Conservation (phyloP, 2,113 vertebrate genomes). For the Cyprinus carpio region DNA sequence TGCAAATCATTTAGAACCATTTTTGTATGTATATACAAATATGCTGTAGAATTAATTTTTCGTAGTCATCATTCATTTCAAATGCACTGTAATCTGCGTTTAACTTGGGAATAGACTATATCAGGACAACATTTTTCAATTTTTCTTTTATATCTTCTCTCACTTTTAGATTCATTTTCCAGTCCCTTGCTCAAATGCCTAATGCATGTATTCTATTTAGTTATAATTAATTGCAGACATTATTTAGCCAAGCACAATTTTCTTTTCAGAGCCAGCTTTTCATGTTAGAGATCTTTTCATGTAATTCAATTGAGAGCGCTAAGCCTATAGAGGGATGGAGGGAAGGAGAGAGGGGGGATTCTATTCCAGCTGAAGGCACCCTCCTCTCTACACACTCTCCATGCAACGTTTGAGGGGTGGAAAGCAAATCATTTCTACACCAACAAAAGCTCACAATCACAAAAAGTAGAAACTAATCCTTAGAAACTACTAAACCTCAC, state of each 20-base stretch:
- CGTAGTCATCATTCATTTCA: background rate
- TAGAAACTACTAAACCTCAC: constrained; percentile 23
- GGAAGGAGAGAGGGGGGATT: constrained; percentile 22
- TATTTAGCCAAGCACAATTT: constrained; percentile 52
- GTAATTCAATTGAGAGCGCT: constrained; percentile 58
- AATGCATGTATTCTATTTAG: constrained; percentile 53
- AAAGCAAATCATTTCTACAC: constrained; percentile 21
- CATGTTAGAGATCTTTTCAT: constrained; percentile 59
- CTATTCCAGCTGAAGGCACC: constrained; percentile 39
- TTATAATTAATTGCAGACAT: constrained; percentile 58
- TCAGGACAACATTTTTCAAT: background rate
- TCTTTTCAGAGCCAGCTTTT: constrained; percentile 52
- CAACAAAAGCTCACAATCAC: constrained; percentile 46
- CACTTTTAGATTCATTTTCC: constrained; percentile 24
- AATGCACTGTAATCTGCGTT: background rate
- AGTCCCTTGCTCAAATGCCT: constrained; percentile 43
- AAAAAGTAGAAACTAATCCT: constrained; percentile 42
- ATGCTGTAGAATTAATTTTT: background rate
- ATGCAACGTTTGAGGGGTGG: constrained; percentile 46
- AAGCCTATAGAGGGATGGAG: constrained; percentile 50
- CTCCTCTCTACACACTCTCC: constrained; percentile 33
- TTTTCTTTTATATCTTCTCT: constrained; percentile 6
- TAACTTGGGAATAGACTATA: background rate
- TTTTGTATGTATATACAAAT: background rate
- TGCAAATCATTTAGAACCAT: background rate